These are phyloP conservation scores for Brachionus rotundiformis DNA, from an alignment of 1,140 invertebrate genomes.

Conservation along the genomic window DNA sequence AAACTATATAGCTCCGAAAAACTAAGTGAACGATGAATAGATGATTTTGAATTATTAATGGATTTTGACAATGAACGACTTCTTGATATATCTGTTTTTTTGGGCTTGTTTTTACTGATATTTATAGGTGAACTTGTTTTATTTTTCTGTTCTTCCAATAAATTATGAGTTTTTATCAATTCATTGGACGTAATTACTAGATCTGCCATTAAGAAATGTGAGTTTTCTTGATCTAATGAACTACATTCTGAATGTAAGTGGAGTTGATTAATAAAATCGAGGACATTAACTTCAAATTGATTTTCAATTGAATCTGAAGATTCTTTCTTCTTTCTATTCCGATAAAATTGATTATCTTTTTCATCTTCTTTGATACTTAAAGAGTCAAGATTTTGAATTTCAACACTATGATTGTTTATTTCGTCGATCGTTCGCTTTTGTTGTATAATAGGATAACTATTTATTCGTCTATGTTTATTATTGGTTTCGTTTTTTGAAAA, in stretches of 20 bases:
- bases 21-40: neutral
- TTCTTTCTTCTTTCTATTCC: no score
- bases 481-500: neutral
- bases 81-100: neutral
- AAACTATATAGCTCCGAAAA: neutral
- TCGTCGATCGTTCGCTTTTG: neutral
- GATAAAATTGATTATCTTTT: no score
- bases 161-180: conserved; percentile 21
- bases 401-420: neutral
- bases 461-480: conserved; percentile 4
- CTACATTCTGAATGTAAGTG: conserved; percentile 30
- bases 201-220: conserved; percentile 47
- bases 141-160: neutral
- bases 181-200: conserved; percentile 18
- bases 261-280: conserved; percentile 43
- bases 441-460: neutral
- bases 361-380: neutral
- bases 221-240: conserved; percentile 45
- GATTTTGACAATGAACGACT: conserved; percentile 18
- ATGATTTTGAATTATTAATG: neutral
- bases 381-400: neutral
- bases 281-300: neutral
- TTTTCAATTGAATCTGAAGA: neutral
- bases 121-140: conserved; percentile 19
- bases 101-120: neutral